These are phyloP conservation scores for Lerista edwardsae DNA, from an alignment of 2,797 vertebrate genomes.

Conservation along the genomic window DNA sequence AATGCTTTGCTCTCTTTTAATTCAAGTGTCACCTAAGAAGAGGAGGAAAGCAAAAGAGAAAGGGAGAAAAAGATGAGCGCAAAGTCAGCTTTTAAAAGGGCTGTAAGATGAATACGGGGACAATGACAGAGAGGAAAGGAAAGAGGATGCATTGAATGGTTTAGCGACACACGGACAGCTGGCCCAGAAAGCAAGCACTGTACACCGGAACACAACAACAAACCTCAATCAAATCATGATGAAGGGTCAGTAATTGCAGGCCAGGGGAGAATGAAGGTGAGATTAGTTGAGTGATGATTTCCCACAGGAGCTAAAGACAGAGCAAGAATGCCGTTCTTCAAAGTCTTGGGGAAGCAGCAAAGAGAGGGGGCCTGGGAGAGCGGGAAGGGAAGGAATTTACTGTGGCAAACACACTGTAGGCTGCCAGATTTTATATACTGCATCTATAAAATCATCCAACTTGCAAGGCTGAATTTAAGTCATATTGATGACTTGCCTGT, in stretches of 20 bases:
- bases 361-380: neutral
- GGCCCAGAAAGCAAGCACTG: neutral
- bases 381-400: neutral
- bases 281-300: neutral
- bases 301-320: neutral
- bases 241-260: neutral
- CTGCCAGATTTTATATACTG: neutral
- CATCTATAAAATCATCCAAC: neutral
- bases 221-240: neutral
- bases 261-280: neutral
- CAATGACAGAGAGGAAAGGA: neutral
- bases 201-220: neutral
- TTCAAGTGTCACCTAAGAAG: neutral
- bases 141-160: neutral
- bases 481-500: slow-evolving; percentile 7
- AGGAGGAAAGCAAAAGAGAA: neutral
- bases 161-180: neutral
- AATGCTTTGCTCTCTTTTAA: neutral
- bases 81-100: neutral
- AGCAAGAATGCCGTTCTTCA: neutral
- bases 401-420: neutral
- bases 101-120: neutral
- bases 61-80: neutral
- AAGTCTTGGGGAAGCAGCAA: neutral
- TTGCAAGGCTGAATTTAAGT: neutral